A percentile compares a stretch with the other conserved stretches of the same genome.
phyloP scores from a whole-genome alignment of 2,113 vertebrate species.

The Dendrocopos noguchii region DNA sequence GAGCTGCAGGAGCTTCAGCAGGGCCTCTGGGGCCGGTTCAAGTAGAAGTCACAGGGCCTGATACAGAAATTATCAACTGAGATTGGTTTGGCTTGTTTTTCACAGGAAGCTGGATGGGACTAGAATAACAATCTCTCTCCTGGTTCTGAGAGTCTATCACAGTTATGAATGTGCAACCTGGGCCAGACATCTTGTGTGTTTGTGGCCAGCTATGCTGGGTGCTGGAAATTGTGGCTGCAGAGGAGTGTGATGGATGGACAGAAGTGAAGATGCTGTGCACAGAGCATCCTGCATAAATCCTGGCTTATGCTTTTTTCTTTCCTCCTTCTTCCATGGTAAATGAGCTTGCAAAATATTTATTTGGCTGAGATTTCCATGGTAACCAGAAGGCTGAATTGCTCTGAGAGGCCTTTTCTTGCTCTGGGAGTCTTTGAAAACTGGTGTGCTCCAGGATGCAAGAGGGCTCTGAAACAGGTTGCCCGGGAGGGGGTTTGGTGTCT shows the following conservation, averaged over 20 bases:
- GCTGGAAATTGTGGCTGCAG: not conserved
- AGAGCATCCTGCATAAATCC: not conserved
- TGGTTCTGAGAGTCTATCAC: not conserved
- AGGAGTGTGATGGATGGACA: not conserved
- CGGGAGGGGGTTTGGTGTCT: too few relatives aligned
- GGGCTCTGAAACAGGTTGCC: not conserved
- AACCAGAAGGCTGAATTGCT: not conserved
- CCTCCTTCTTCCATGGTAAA: not conserved
- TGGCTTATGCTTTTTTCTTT: not conserved
- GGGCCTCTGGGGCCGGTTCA: not conserved
- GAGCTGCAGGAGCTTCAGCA: rapidly evolving
- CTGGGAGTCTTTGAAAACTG: not conserved
- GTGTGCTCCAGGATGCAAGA: rapidly evolving
- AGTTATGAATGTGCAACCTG: not conserved
- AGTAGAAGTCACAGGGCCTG: not conserved
- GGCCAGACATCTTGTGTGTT: not conserved
- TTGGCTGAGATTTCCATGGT: not conserved
- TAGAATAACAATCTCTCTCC: not conserved
- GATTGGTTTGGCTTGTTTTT: not conserved
- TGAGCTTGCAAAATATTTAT: not conserved
- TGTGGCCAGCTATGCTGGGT: not conserved
- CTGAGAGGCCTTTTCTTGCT: not conserved
- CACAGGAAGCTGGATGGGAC: not conserved
- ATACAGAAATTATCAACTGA: slow-evolving; percentile 16
- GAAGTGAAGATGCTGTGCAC: not conserved